Percentiles rank a stretch among this genome's conserved stretches.
Conservation (phyloP, 2,797 vertebrate species). For the Potorous gilbertii region DNA sequence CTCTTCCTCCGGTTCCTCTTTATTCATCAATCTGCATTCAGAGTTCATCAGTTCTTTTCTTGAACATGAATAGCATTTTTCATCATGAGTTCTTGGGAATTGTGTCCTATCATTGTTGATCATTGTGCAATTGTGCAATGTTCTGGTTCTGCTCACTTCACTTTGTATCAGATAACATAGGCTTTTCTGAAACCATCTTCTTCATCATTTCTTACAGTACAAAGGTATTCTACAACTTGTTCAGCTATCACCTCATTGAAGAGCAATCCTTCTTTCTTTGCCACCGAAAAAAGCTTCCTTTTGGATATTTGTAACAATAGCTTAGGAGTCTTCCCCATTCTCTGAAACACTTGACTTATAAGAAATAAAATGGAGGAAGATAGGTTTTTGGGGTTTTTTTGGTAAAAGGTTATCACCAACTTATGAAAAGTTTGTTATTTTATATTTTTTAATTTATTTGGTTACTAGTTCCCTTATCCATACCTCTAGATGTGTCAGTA, state of each 20-base stretch:
- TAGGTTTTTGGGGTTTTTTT: conserved; percentile 6
- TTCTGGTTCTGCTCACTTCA: not conserved
- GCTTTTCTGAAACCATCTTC: not conserved
- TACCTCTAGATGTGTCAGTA: not conserved
- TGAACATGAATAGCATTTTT: not conserved
- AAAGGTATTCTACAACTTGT: not conserved
- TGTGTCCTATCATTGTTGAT: not conserved
- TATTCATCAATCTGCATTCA: not conserved
- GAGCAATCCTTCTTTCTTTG: not conserved
- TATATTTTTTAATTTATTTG: not conserved
- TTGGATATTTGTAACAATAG: not conserved
- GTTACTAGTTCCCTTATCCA: conserved; percentile 5
- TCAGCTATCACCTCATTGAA: not conserved
- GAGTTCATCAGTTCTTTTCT: not conserved
- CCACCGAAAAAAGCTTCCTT: not conserved
- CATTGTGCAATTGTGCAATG: not conserved
- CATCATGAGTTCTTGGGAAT: not conserved
- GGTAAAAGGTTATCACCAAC: conserved; percentile 14
- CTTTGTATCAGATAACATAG: not conserved
- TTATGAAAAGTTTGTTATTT: not conserved
- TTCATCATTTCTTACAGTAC: not conserved
- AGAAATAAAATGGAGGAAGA: conserved; percentile 39
- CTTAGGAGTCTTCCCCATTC: not conserved
- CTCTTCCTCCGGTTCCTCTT: not conserved
- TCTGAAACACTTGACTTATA: conserved; percentile 8